Base-by-base conservation (phyloP, 2,113 vertebrate species). In the Mola mola region DNA sequence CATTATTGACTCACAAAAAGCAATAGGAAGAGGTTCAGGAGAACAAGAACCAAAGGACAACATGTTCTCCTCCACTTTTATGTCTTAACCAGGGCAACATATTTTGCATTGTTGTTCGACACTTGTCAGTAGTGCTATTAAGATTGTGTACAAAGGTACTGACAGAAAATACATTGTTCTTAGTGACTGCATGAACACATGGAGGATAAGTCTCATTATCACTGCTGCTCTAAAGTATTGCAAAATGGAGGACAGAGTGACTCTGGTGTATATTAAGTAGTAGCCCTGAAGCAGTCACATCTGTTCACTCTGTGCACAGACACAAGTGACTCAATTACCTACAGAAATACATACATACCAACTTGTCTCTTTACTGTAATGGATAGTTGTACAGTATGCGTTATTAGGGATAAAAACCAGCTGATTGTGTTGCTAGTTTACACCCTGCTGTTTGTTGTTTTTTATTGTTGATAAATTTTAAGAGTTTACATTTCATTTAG, bases 81-180 rank as follows among this genome's bases (percentile, higher is more conserved):
- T 24, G 10, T 33, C 17, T 60, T 10, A 66, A 17, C 1, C 6
- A 15, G 2, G 6, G n/a, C 9, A 34, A 15, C 22, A 28, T 10
- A 6, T 41, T 22, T 17, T 25, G 7, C 42, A 42, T 25, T 24
- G 58, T 33, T 51, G n/a, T 17, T 19, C 33, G 44, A 37, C 60
- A 36, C 8, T 8, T 33, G 0, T n/a, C 38, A 36, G 0, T 0
- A 16, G 28, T 53, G 33, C 11, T 38, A 19, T 10, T 4, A 20
- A 62, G 13, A 25, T 2, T 26, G 36, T 29, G n/a, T n/a, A n/a
- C n/a, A n/a, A n/a, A n/a, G n/a, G n/a, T n/a, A n/a, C n/a, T n/a
- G 20, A 24, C 36, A 48, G 50, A 50, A 37, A 38, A 72, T 4
- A 52, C 25, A 49, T 15, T 67, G 68, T 68, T 76, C 37, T 26